Evolutionary conservation across 1,140 invertebrate species (phyloP).

Genomic region (Drosophila suzukii): DNA sequence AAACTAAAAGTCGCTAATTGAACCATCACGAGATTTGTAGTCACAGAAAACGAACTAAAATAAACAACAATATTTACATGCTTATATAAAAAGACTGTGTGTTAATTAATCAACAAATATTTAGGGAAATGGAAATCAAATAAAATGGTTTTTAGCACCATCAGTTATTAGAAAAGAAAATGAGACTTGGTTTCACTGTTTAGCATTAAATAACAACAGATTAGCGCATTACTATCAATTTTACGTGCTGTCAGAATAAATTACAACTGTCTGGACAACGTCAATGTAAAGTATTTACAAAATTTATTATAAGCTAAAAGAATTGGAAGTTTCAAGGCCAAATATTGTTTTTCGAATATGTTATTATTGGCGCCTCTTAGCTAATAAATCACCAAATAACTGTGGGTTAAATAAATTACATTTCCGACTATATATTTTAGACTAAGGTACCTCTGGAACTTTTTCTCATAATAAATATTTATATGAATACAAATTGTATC

Average conservation of each 20-base stretch:
- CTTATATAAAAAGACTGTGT: slow-evolving; percentile 16
- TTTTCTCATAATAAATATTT: neutral
- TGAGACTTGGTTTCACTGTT: too few relatives aligned
- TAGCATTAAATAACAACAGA: too few relatives aligned
- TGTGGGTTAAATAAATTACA: neutral
- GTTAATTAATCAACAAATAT: slow-evolving; percentile 21
- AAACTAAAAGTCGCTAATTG: slow-evolving; percentile 23
- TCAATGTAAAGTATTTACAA: too few relatives aligned
- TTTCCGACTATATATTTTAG: neutral
- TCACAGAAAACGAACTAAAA: slow-evolving; percentile 28
- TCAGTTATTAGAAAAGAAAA: too few relatives aligned
- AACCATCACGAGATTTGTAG: slow-evolving; percentile 31
- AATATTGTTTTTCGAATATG: neutral
- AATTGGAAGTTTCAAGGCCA: too few relatives aligned
- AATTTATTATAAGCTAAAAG: too few relatives aligned
- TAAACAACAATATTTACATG: slow-evolving; percentile 41
- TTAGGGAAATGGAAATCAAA: neutral
- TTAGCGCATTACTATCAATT: too few relatives aligned
- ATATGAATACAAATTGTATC: neutral
- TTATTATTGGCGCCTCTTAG: neutral
- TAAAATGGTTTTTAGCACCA: neutral
- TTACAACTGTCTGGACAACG: neutral
- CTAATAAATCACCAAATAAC: neutral
- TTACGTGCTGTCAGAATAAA: too few relatives aligned
- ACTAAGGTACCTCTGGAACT: neutral